Evolutionary conservation across 2,113 vertebrate genomes (phyloP).

Genomic region (Dasyurus viverrinus): DNA sequence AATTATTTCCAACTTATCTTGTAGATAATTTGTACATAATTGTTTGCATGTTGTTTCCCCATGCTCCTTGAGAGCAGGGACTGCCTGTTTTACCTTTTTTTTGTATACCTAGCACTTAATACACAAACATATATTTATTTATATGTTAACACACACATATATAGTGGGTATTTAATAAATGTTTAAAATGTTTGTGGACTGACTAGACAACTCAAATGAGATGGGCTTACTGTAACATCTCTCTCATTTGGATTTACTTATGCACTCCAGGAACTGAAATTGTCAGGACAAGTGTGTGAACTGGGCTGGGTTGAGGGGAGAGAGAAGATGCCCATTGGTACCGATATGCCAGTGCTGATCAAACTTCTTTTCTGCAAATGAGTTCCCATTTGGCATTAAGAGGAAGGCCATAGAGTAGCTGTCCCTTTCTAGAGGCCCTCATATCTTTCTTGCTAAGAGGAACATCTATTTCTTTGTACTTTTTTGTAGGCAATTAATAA

Average conservation of each 20-base stretch:
- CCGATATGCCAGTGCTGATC: background rate
- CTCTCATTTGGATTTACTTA: background rate
- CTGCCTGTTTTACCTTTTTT: background rate
- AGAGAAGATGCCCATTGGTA: background rate
- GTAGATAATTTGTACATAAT: background rate
- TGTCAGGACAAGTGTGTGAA: background rate
- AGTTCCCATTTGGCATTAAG: background rate
- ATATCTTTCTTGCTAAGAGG: background rate
- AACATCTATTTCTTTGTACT: background rate
- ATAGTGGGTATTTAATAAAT: background rate
- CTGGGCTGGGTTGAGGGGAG: background rate
- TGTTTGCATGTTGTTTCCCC: background rate
- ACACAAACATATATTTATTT: background rate
- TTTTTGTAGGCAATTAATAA: background rate
- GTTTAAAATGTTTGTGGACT: background rate
- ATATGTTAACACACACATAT: too few species aligned
- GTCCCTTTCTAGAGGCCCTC: background rate
- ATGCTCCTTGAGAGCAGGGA: background rate
- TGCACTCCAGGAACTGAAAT: background rate
- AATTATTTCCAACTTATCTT: background rate
- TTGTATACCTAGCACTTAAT: background rate
- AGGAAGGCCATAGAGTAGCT: background rate
- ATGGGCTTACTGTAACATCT: background rate
- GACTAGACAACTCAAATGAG: background rate
- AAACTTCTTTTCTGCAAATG: background rate